Evolutionary conservation across 2,113 vertebrate genomes (phyloP).

Genomic region (Vidua chalybeata): DNA sequence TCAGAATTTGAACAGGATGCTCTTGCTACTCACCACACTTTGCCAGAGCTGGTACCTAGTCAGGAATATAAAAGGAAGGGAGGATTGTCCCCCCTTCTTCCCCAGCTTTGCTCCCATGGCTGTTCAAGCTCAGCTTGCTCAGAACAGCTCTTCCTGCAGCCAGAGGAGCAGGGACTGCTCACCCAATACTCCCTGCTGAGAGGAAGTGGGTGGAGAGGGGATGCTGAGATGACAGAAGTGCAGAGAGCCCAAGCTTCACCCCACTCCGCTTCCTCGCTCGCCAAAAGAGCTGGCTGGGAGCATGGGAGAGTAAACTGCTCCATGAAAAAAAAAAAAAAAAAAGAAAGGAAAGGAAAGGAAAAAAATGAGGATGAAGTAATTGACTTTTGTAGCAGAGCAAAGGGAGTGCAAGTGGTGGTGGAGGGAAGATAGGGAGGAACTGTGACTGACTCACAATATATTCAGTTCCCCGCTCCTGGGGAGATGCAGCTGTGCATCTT

Average conservation of each 20-base stretch:
- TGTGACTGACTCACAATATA: conserved; percentile 29
- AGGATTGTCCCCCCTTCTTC: neutral
- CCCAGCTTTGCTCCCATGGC: neutral
- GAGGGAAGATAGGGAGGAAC: conserved; percentile 29
- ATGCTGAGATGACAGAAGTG: conserved; percentile 15
- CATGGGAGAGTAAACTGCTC: conserved; percentile 48
- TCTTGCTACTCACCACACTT: neutral
- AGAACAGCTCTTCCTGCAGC: neutral
- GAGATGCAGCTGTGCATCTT: conserved; percentile 62
- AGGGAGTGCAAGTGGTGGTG: conserved; percentile 15
- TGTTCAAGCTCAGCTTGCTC: neutral
- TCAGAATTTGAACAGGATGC: neutral
- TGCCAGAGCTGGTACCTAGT: neutral
- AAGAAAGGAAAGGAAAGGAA: too few species aligned
- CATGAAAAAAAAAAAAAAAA: neutral
- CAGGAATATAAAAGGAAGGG: neutral
- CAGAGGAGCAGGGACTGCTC: neutral
- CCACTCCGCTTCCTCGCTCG: neutral
- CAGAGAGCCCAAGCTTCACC: conserved; percentile 1
- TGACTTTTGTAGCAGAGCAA: conserved; percentile 33
- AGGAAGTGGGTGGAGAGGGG: conserved; percentile 6
- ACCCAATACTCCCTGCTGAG: conserved; percentile 8
- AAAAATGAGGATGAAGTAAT: conserved; percentile 22
- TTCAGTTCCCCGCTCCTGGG: conserved; percentile 9
- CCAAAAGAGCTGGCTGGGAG: conserved; percentile 51